phyloP scores from a whole-genome alignment of 1,140 invertebrate genomes.

The Antheraea pernyi region DNA sequence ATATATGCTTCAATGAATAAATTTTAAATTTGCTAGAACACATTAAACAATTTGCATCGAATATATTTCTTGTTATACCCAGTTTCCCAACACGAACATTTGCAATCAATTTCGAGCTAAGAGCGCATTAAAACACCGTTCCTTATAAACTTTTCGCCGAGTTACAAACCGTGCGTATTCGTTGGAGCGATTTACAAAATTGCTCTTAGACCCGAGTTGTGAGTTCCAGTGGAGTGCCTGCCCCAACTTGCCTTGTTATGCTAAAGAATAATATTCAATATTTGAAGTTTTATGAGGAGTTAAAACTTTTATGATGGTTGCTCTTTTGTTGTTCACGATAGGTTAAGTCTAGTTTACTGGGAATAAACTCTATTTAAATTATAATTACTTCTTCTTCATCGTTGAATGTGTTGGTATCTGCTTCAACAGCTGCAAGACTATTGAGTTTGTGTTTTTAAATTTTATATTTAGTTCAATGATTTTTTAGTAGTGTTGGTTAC shows the following conservation, averaged over 20 bases:
- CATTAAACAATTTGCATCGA: background rate
- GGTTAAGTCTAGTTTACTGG: too few relatives aligned
- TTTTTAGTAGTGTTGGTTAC: too few relatives aligned
- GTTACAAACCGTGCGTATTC: conserved; percentile 47
- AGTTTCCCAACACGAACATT: conserved; percentile 24
- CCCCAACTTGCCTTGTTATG: conserved; percentile 32
- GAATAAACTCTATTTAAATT: too few relatives aligned
- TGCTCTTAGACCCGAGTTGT: conserved; percentile 31
- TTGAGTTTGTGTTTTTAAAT: too few relatives aligned
- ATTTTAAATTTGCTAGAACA: too few relatives aligned
- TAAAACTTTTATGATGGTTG: conserved; percentile 20
- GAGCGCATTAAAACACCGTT: conserved; percentile 48
- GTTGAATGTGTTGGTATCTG: too few relatives aligned
- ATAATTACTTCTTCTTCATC: too few relatives aligned
- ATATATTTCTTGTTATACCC: conserved; percentile 12
- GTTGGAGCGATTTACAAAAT: conserved; percentile 54
- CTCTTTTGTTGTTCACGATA: conserved; percentile 5
- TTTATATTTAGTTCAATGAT: too few relatives aligned
- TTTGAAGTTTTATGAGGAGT: conserved; percentile 18
- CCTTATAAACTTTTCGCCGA: conserved; percentile 40
- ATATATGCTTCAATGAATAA: too few relatives aligned
- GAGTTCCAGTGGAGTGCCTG: conserved; percentile 34
- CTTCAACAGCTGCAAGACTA: too few relatives aligned
- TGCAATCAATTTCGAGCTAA: conserved; percentile 39
- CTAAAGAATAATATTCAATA: conserved; percentile 32